These are phyloP conservation scores for Adelognathus sp. DNA, from an alignment of 2,888 invertebrate species.

Conservation along the genomic window DNA sequence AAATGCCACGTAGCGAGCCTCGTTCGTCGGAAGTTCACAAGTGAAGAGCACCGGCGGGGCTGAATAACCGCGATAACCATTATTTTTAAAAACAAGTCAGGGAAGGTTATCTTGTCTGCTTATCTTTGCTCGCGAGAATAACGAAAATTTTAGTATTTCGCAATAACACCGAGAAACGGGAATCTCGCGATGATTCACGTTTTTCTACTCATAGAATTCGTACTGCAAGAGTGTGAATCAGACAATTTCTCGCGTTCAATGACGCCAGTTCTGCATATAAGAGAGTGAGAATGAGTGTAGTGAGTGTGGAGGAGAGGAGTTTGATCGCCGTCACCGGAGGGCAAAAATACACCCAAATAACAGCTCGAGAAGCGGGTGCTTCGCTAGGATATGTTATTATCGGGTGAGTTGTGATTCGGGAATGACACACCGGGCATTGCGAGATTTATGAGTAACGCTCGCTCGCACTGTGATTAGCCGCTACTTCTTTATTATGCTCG, in stretches of 20 bases:
- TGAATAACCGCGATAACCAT: too few relatives aligned
- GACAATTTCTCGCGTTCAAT: conserved; percentile 57
- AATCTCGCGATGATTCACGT: neutral
- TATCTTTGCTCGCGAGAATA: neutral
- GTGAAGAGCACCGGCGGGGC: too few relatives aligned
- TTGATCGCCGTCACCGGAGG: conserved; percentile 68
- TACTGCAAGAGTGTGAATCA: neutral
- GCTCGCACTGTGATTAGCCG: conserved; percentile 77
- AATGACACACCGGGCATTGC: conserved; percentile 69
- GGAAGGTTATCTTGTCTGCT: neutral
- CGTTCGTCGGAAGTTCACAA: neutral
- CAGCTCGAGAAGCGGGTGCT: conserved; percentile 70
- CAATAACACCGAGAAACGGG: neutral
- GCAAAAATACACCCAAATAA: conserved; percentile 76
- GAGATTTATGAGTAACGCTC: conserved; percentile 74
- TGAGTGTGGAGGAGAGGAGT: conserved; percentile 63
- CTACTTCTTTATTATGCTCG: conserved; percentile 70
- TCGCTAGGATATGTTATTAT: conserved; percentile 78
- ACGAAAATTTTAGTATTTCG: neutral
- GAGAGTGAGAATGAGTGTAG: neutral
- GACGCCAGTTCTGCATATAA: conserved; percentile 49
- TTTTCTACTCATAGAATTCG: neutral
- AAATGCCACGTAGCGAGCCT: neutral
- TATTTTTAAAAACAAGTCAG: too few relatives aligned
- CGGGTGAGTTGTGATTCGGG: conserved; percentile 77